A percentile compares a stretch with the other conserved stretches of the same genome.
These are phyloP conservation scores for Telenomus remus DNA, from an alignment of 1,140 invertebrate genomes.

Conservation along the genomic window DNA sequence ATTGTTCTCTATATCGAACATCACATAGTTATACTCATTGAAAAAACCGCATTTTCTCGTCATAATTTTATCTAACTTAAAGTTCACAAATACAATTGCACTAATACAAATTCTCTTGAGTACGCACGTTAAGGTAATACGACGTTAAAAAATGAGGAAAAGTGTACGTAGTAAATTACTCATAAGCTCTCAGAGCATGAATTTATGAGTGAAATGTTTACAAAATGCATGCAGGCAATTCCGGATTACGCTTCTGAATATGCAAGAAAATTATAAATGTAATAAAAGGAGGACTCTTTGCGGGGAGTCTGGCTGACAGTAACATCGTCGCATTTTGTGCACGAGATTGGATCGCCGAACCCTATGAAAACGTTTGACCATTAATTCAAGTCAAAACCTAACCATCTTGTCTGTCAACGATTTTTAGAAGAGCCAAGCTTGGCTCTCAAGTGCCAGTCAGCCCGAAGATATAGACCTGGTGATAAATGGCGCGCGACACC, in stretches of 20 bases:
- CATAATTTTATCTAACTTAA: too few species aligned
- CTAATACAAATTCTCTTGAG: too few species aligned
- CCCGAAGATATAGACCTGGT: slow-evolving; percentile 24
- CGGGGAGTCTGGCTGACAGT: slow-evolving; percentile 22
- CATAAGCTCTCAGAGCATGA: too few species aligned
- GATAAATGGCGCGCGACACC: slow-evolving; percentile 38
- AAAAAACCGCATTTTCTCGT: too few species aligned
- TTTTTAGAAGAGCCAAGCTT: slow-evolving; percentile 30
- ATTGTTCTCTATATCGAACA: too few species aligned
- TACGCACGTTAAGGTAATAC: too few species aligned
- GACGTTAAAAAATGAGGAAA: too few species aligned
- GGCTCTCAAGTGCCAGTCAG: slow-evolving; percentile 10
- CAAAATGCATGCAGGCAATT: slow-evolving; percentile 47
- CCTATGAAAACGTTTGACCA: slow-evolving; percentile 53
- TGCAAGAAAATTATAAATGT: slow-evolving; percentile 48
- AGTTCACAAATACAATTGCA: too few species aligned
- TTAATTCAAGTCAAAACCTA: slow-evolving; percentile 55
- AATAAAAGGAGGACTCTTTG: slow-evolving; percentile 23
- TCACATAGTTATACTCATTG: too few species aligned
- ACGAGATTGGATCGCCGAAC: slow-evolving; percentile 45
- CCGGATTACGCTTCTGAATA: slow-evolving; percentile 47
- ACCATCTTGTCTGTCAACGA: slow-evolving; percentile 51
- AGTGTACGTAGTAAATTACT: too few species aligned
- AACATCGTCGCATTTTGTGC: slow-evolving; percentile 22
- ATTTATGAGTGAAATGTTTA: too few species aligned